Evolutionary conservation across 2,797 vertebrate genomes (phyloP), one percentile per base, ranked within the genome.

Genomic region (Glyptemys insculpta): DNA sequence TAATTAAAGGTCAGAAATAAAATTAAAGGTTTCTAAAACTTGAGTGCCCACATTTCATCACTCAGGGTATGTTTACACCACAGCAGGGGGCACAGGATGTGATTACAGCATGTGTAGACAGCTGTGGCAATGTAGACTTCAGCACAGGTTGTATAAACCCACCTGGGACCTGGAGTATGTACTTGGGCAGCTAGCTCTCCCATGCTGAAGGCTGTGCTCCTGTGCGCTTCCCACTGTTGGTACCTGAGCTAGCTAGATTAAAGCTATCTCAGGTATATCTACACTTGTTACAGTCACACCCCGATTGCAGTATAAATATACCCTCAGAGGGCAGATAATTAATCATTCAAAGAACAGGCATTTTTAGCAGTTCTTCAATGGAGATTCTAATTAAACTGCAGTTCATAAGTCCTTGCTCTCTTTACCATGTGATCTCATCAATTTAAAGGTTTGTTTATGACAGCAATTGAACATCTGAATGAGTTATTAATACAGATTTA

Each of bases 291-390:
- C 59, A 34, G 31, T 62, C 31, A 34, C 59, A 34, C 31, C 15
- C 59, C 31, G 59, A 62, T 31, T 34, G 59, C 31, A 62, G 8
- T 34, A 62, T 18, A 34, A 34, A 16, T 34, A 34, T 34, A 62
- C 15, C 65, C 79, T 83, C 44, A 79, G 19, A 2, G 0, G 15
- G 83, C 12, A 44, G 23, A 41, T 52, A 0, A 0, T 86, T 92
- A 81, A 86, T 19, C 52, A 47, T 78, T 74, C 23, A 74, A 41
- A 72, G 37, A 41, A 41, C 19, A 41, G 37, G n/a, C 23, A 74
- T 7, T 37, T 44, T 74, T 74, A 25, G 23, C 21, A 25, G 21
- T 25, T 12, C 11, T 44, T 74, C 23, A 74, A 12, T 74, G 37
- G 11, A 74, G 68, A 12, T 62, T 62, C 59, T 62, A 15, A 62